Conservation (phyloP, 1,140 invertebrate species). For the Halesus radiatus region DNA sequence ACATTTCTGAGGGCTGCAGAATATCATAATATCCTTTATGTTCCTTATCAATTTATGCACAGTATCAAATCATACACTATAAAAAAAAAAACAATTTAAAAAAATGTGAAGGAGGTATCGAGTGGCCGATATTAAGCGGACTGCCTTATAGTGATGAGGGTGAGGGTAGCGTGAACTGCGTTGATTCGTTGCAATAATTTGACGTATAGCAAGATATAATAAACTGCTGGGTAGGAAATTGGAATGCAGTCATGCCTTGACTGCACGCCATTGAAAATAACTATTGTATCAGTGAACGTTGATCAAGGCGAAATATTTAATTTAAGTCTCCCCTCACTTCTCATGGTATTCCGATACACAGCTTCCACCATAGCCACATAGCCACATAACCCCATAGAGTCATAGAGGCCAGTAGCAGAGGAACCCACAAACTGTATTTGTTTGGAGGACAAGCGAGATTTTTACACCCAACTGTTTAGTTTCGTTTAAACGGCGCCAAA, state of each 20-base stretch:
- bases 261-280: constrained; percentile 50
- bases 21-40: too few species aligned
- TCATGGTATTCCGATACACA: constrained; percentile 56
- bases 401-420: neutral
- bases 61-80: too few species aligned
- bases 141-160: too few species aligned
- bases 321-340: constrained; percentile 50
- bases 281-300: constrained; percentile 46
- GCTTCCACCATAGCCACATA: neutral
- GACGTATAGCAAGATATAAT: constrained; percentile 46
- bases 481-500: too few species aligned
- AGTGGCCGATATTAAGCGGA: too few species aligned
- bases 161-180: neutral
- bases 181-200: constrained; percentile 34
- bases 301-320: constrained; percentile 54
- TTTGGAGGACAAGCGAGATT: too few species aligned
- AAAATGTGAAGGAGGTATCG: too few species aligned
- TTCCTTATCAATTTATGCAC: too few species aligned
- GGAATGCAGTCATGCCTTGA: constrained; percentile 47
- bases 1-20: too few species aligned
- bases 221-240: constrained; percentile 44
- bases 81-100: too few species aligned
- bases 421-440: neutral
- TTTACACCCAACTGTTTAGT: too few species aligned
- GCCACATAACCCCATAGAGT: neutral